Evolutionary conservation across 2,113 vertebrate species (phyloP).

Genomic region (Arothron firmamentum): DNA sequence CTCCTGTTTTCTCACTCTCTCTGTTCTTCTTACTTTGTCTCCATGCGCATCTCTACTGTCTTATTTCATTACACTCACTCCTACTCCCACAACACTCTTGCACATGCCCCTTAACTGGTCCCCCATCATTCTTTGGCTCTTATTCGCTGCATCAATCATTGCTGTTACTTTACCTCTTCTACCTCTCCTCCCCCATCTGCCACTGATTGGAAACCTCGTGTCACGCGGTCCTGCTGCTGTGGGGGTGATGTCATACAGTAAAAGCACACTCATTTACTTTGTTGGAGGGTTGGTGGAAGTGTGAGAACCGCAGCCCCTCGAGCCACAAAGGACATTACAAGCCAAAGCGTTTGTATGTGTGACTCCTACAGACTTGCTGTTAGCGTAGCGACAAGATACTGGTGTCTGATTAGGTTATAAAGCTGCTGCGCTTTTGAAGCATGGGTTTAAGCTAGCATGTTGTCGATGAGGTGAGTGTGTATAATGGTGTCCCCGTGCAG

Average conservation of each 20-base stretch:
- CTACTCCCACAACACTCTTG: conserved; percentile 35
- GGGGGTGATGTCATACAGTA: conserved; percentile 56
- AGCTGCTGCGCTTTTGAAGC: conserved; percentile 1
- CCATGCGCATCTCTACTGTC: conserved; percentile 46
- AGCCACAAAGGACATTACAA: conserved; percentile 46
- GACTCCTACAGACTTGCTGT: conserved; percentile 23
- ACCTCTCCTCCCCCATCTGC: conserved; percentile 24
- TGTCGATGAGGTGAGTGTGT: conserved; percentile 48
- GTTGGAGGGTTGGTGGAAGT: neutral
- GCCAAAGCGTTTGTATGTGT: conserved; percentile 54
- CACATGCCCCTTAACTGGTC: conserved; percentile 45
- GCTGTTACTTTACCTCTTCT: conserved; percentile 44
- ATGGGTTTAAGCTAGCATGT: conserved; percentile 23
- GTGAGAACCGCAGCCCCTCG: conserved; percentile 25
- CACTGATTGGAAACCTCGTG: conserved; percentile 47
- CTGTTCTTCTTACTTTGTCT: conserved; percentile 35
- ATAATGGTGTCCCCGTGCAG: conserved; percentile 52
- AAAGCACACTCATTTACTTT: conserved; percentile 34
- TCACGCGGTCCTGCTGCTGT: conserved; percentile 37
- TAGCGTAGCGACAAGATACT: conserved; percentile 28
- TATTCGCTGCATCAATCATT: conserved; percentile 55
- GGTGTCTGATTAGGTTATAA: conserved; percentile 37
- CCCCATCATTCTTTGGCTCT: conserved; percentile 53
- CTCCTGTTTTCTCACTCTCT: conserved; percentile 26
- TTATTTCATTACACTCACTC: conserved; percentile 55